phyloP scores from a whole-genome alignment of 1,140 invertebrate species.

The Trichogramma pretiosum region DNA sequence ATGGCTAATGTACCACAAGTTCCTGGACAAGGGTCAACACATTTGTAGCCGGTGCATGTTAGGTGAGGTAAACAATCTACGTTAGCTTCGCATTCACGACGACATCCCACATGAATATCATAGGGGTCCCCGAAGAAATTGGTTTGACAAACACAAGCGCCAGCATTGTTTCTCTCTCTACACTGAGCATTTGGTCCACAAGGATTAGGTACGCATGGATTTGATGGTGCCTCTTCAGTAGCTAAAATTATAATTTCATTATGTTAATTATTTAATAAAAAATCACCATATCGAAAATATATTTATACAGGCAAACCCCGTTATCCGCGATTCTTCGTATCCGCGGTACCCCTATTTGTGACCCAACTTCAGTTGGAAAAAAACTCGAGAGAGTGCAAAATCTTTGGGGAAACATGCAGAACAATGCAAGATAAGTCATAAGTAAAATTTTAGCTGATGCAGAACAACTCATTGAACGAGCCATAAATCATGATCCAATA shows the following conservation, averaged over 20 bases:
- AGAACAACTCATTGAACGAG: too few relatives aligned
- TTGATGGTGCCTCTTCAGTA: conserved; percentile 41
- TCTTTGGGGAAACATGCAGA: too few relatives aligned
- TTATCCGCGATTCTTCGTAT: too few relatives aligned
- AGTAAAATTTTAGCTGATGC: too few relatives aligned
- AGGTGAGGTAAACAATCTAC: conserved; percentile 61
- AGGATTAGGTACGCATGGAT: conserved; percentile 65
- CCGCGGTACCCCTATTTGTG: too few relatives aligned
- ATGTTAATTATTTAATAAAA: not conserved
- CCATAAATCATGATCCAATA: too few relatives aligned
- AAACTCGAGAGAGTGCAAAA: too few relatives aligned
- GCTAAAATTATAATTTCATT: conserved; percentile 30
- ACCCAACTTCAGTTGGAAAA: too few relatives aligned
- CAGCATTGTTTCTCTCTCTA: conserved; percentile 63
- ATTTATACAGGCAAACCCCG: too few relatives aligned
- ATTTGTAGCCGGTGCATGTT: conserved; percentile 66
- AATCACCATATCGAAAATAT: too few relatives aligned
- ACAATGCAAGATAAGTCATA: too few relatives aligned
- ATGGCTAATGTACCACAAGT: conserved; percentile 65
- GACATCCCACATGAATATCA: conserved; percentile 53
- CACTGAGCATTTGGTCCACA: conserved; percentile 74
- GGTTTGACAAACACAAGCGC: conserved; percentile 64
- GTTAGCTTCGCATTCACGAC: conserved; percentile 67
- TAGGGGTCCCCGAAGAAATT: conserved; percentile 74
- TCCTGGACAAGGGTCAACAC: conserved; percentile 66